Conservation (phyloP, 2,113 vertebrate species). For the Phylloscopus trochilus region DNA sequence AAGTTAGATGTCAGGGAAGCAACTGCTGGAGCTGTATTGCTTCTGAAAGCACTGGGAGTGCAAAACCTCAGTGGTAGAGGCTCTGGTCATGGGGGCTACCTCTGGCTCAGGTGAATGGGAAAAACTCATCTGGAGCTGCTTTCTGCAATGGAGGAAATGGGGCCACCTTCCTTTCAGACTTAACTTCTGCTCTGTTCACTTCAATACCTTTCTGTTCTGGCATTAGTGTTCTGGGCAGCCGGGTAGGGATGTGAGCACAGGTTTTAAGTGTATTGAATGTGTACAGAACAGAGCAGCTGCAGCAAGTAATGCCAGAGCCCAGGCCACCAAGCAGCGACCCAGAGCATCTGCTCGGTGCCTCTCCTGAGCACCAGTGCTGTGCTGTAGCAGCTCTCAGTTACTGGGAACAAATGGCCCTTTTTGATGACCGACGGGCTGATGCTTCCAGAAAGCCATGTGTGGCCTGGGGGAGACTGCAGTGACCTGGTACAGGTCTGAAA, state of each 20-base stretch:
- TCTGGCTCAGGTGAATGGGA: not conserved
- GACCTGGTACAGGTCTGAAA: not conserved
- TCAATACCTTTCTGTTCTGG: not conserved
- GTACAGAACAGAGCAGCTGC: not conserved
- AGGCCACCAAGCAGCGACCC: not conserved
- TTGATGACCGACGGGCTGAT: not conserved
- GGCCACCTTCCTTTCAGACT: not conserved
- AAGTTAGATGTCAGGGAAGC: not conserved
- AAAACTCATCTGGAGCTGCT: not conserved
- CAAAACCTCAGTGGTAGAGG: not conserved
- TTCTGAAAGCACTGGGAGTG: not conserved
- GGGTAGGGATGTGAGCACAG: accelerated
- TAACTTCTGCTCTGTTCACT: not conserved
- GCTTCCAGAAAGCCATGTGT: not conserved
- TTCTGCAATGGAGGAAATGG: not conserved
- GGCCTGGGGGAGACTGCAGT: not conserved
- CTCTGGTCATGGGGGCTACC: not conserved
- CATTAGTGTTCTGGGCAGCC: not conserved
- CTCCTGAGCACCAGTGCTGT: not conserved
- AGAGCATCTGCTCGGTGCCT: not conserved
- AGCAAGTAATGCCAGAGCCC: not conserved
- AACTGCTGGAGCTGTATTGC: not conserved
- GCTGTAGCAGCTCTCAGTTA: not conserved
- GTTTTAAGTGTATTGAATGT: not conserved
- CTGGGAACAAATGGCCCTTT: not conserved